Evolutionary conservation across 2,113 vertebrate genomes (phyloP).

Genomic region (Hypocryptadius cinnamomeus): DNA sequence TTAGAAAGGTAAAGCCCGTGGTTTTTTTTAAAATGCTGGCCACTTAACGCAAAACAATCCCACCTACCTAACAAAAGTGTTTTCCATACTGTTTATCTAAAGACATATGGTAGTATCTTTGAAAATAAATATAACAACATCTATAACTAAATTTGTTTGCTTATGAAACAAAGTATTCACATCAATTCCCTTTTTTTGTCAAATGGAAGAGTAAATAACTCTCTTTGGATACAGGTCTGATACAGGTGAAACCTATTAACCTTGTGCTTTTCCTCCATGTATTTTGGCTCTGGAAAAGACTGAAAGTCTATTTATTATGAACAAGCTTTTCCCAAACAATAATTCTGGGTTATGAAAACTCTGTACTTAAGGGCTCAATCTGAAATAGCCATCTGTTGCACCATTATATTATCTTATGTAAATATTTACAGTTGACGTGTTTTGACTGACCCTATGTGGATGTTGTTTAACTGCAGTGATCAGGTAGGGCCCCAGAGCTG

Average conservation of each 20-base stretch:
- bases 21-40: background rate
- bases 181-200: background rate
- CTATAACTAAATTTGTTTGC: background rate
- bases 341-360: background rate
- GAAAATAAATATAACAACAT: background rate
- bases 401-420: background rate
- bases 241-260: background rate
- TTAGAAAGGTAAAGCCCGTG: background rate
- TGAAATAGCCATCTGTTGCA: background rate
- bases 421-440: background rate
- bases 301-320: background rate
- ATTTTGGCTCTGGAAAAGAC: background rate
- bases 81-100: background rate
- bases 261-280: background rate
- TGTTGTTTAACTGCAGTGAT: background rate
- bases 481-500: background rate
- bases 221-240: background rate
- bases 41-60: background rate
- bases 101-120: slow-evolving; percentile 6
- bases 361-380: background rate
- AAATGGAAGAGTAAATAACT: background rate
- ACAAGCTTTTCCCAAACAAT: background rate
- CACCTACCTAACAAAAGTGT: slow-evolving; percentile 36
- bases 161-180: background rate
- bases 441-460: background rate